Base-by-base conservation (phyloP, 2,888 invertebrate species). In the Opisthograptis luteolata region DNA sequence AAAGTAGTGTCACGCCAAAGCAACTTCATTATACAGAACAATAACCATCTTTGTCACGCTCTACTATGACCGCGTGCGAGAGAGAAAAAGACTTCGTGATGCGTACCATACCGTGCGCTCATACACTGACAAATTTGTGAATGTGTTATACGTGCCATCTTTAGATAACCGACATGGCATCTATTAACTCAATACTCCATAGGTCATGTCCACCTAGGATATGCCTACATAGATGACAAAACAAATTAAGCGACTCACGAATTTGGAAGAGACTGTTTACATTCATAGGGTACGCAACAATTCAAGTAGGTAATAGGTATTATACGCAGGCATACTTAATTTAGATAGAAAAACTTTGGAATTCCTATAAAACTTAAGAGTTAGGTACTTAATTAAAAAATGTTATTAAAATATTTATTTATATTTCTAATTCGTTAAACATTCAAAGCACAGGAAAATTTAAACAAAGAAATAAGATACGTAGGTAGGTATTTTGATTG, bases 281-380 rank as follows among this genome's bases (percentile, higher is more conserved):
- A 42, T 17, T 22, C 13, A 12, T 30, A 34, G 45, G 40, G 24
- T 50, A 40, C 20, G 19, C 13, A 13, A 31, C 19, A 40, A 19
- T 39, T 28, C 15, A 44, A 37, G 36, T 44, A 44, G 40, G 44
- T 40, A 51, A 45, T 30, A n/a, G n/a, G n/a, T 44, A 51, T 51
- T n/a, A n/a, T n/a, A n/a, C n/a, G n/a, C n/a, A n/a, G 50, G 50
- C 55, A 55, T 50, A 50, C 55, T 37, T 43, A 43, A 22, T 43
- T 31, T 14, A 41, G 34, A 36, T 2, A 45, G 30, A 4, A 25
- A 28, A 48, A 22, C 41, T 35, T 31, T 48, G n/a, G 14, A 36
- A 24, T 24, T 30, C 17, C 9, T 13, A 17, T 25, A 35, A 22
- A 39, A 46, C 15, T 13, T 22, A 25, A 17, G 8, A 4, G 15